A percentile compares a stretch with the other conserved stretches of the same genome.
Conservation (phyloP, 2,888 invertebrate genomes). For the Tortrix viridana region DNA sequence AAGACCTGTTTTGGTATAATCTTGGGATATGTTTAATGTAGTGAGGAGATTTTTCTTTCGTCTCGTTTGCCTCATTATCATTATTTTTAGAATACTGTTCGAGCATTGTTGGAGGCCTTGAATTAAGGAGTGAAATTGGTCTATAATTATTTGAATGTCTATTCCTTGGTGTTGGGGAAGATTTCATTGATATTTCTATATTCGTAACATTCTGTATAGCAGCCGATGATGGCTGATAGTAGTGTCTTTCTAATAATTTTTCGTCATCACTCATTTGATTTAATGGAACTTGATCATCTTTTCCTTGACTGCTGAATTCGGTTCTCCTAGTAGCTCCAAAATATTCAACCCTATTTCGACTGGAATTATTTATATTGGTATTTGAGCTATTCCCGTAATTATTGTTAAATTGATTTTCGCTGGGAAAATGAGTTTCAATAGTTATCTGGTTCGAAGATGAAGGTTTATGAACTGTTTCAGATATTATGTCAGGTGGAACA, state of each 20-base stretch:
- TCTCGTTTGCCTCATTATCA: conserved; percentile 70
- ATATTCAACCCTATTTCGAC: conserved; percentile 50
- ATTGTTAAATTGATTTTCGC: conserved; percentile 61
- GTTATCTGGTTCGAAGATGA: conserved; percentile 70
- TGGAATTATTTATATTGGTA: conserved; percentile 49
- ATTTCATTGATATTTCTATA: conserved; percentile 76
- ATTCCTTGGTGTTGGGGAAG: conserved; percentile 62
- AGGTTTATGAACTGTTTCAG: conserved; percentile 75
- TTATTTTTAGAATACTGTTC: conserved; percentile 58
- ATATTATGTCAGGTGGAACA: conserved; percentile 78
- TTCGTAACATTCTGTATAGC: conserved; percentile 80
- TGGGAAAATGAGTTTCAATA: conserved; percentile 78
- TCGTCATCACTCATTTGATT: conserved; percentile 82
- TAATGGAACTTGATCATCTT: conserved; percentile 58
- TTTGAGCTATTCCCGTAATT: conserved; percentile 50
- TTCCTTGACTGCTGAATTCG: conserved; percentile 67
- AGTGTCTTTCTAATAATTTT: conserved; percentile 74
- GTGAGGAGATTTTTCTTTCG: conserved; percentile 74
- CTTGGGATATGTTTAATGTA: conserved; percentile 75
- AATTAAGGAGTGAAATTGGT: conserved; percentile 75
- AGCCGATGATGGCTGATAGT: conserved; percentile 65
- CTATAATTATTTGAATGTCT: conserved; percentile 68
- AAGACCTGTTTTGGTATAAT: conserved; percentile 77
- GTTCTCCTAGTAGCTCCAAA: conserved; percentile 54
- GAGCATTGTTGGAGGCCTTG: conserved; percentile 60